Percentiles rank a stretch among this genome's conserved stretches.
Conservation (phyloP, 2,888 invertebrate species). For the Cabera pusaria region DNA sequence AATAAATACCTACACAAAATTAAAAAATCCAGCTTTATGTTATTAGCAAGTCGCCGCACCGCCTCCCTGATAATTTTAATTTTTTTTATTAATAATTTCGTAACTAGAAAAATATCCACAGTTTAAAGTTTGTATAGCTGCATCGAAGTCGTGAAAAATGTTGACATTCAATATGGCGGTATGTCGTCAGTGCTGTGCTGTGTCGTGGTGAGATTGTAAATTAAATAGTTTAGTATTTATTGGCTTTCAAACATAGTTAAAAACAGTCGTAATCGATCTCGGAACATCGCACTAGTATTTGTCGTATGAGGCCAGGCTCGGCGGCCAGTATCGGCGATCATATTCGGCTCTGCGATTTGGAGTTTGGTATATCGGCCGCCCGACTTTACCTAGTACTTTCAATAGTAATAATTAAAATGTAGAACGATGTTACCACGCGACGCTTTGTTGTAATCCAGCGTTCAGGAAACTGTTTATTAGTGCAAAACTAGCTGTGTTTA, state of each 20-base stretch:
- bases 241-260: constrained; percentile 47
- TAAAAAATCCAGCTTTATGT: constrained; percentile 56
- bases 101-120: constrained; percentile 38
- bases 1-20: constrained; percentile 76
- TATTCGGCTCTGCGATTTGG: constrained; percentile 59
- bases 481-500: constrained; percentile 30
- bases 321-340: constrained; percentile 34
- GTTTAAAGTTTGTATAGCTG: constrained; percentile 54
- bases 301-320: constrained; percentile 39
- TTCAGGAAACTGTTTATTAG: constrained; percentile 32
- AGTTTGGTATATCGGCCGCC: constrained; percentile 60
- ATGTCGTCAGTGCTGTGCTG: constrained; percentile 98
- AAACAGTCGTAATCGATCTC: constrained; percentile 40
- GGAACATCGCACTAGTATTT: constrained; percentile 39
- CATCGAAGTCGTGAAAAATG: constrained; percentile 71
- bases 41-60: constrained; percentile 27
- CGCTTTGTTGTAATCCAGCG: constrained; percentile 47
- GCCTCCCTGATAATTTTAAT: constrained; percentile 34
- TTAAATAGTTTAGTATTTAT: constrained; percentile 57
- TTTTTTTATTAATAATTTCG: constrained; percentile 34
- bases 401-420: constrained; percentile 62
- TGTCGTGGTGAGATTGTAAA: constrained; percentile 94
- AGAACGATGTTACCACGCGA: constrained; percentile 47
- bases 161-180: constrained; percentile 97
- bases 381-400: constrained; percentile 52